Evolutionary conservation across 2,888 invertebrate species (phyloP).

Genomic region (Theretra japonica): DNA sequence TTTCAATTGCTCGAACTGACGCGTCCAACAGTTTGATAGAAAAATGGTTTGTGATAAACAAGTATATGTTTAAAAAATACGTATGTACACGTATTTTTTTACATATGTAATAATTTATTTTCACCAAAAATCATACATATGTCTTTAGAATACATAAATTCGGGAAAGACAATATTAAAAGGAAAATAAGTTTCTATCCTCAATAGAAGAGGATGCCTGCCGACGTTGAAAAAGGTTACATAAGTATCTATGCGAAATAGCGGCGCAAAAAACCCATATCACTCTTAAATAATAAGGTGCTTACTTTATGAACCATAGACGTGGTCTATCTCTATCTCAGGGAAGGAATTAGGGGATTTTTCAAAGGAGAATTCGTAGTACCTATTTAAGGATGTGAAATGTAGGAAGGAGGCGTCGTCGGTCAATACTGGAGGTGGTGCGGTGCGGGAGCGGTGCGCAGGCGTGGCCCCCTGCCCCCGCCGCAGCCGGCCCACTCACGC

Average conservation of each 20-base stretch:
- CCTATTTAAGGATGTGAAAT: constrained; percentile 83
- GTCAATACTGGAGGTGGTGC: constrained; percentile 84
- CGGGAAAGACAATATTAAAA: no score
- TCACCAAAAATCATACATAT: no score
- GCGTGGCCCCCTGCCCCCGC: constrained; percentile 72
- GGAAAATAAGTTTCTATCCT: not conserved
- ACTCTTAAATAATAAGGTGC: constrained; percentile 49
- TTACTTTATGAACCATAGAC: constrained; percentile 58
- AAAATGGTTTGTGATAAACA: not conserved
- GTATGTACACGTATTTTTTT: no score
- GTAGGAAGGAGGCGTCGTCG: constrained; percentile 83
- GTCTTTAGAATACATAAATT: no score
- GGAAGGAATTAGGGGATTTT: constrained; percentile 76
- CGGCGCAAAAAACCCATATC: constrained; percentile 34
- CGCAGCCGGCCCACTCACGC: constrained; percentile 70
- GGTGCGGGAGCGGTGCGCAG: constrained; percentile 76
- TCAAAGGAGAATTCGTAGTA: constrained; percentile 79
- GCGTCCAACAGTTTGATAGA: not conserved
- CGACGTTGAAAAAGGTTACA: constrained; percentile 9
- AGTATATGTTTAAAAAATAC: no score
- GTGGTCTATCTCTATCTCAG: constrained; percentile 76
- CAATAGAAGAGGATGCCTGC: not conserved
- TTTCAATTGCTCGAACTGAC: constrained; percentile 1
- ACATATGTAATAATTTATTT: no score
- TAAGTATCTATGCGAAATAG: not conserved